Evolutionary conservation across 2,888 invertebrate species (phyloP).

Genomic region (Oscheius onirici): DNA sequence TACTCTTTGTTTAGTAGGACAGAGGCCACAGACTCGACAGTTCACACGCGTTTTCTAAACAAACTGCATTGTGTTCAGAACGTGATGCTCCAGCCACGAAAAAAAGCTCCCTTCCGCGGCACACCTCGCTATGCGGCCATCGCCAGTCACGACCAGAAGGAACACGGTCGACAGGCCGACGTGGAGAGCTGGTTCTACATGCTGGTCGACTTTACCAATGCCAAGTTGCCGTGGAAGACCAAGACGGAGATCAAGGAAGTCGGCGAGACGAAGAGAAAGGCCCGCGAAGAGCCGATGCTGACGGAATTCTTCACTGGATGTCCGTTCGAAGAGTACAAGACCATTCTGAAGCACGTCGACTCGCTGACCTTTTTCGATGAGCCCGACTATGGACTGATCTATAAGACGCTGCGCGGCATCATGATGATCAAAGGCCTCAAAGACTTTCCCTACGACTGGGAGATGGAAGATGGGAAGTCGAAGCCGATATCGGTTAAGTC

Average conservation of each 20-base stretch:
- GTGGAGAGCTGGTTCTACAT: slow-evolving; percentile 65
- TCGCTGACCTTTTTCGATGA: slow-evolving; percentile 41
- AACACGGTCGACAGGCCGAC: slow-evolving; percentile 61
- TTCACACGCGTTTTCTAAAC: no score
- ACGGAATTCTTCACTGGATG: slow-evolving; percentile 41
- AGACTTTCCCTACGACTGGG: slow-evolving; percentile 40
- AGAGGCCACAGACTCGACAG: no score
- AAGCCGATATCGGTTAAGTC: background rate
- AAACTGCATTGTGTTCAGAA: no score
- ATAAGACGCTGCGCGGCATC: slow-evolving; percentile 38
- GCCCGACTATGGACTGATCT: slow-evolving; percentile 47
- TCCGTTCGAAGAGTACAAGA: slow-evolving; percentile 43
- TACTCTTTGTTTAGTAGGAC: no score
- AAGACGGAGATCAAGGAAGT: slow-evolving; percentile 57
- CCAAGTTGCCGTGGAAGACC: slow-evolving; percentile 64
- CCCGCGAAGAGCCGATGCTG: slow-evolving; percentile 28
- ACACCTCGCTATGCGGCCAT: slow-evolving; percentile 64
- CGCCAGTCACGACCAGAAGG: slow-evolving; percentile 53
- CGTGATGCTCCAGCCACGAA: slow-evolving; percentile 56
- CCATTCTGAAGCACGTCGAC: slow-evolving; percentile 45
- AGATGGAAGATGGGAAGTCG: slow-evolving; percentile 1
- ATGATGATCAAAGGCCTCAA: slow-evolving; percentile 36
- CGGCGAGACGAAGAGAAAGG: slow-evolving; percentile 43
- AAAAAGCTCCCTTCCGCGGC: slow-evolving; percentile 59
- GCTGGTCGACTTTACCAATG: slow-evolving; percentile 64